Evolutionary conservation across 2,113 vertebrate genomes (phyloP).

Genomic region (Nematolebias whitei): DNA sequence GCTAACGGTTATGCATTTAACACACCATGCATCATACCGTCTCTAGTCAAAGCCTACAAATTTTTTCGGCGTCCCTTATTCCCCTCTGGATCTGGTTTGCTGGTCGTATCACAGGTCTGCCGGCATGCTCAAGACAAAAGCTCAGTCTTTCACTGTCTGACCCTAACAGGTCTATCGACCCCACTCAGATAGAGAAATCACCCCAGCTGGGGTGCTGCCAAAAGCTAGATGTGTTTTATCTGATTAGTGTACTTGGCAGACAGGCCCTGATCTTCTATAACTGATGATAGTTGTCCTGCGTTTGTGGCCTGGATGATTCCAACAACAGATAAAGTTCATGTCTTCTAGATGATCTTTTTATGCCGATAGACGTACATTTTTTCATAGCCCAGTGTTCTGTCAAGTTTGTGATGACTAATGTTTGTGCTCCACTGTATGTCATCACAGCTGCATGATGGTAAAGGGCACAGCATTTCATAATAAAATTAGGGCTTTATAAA

Average conservation of each 20-base stretch:
- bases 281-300: slow-evolving; percentile 45
- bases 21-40: slow-evolving; percentile 14
- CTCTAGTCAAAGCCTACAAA: slow-evolving; percentile 33
- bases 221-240: slow-evolving; percentile 57
- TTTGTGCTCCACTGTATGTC: neutral
- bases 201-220: slow-evolving; percentile 44
- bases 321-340: slow-evolving; percentile 32
- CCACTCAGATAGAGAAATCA: slow-evolving; percentile 42
- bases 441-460: slow-evolving; percentile 2
- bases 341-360: slow-evolving; percentile 40
- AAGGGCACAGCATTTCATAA: neutral
- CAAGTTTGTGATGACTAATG: neutral
- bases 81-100: slow-evolving; percentile 27
- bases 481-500: slow-evolving; percentile 25
- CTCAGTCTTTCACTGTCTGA: slow-evolving; percentile 35
- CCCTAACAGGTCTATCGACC: slow-evolving; percentile 47
- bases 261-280: slow-evolving; percentile 35
- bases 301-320: slow-evolving; percentile 28
- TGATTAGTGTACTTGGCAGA: slow-evolving; percentile 52
- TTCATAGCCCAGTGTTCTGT: slow-evolving; percentile 1
- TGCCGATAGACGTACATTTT: slow-evolving; percentile 5
- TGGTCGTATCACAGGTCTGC: slow-evolving; percentile 25
- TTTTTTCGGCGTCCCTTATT: slow-evolving; percentile 17
- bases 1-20: slow-evolving; percentile 45
- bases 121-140: slow-evolving; percentile 50